Percentiles rank a stretch among this genome's conserved stretches.
phyloP scores from a whole-genome alignment of 1,140 invertebrate species.

The Leptinotarsa defecta region DNA sequence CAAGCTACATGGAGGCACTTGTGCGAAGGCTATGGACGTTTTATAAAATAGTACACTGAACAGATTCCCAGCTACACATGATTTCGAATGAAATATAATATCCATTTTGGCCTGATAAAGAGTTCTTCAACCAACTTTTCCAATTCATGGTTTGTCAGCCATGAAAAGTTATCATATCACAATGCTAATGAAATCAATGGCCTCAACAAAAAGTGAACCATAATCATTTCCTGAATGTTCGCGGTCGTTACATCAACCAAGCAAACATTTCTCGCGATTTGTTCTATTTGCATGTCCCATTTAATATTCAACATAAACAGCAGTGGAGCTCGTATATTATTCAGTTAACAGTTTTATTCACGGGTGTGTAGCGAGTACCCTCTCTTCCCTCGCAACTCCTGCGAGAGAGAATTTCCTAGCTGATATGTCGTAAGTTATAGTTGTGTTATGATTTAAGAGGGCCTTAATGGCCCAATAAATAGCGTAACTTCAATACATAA shows the following conservation, averaged over 20 bases:
- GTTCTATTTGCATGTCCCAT: conserved; percentile 40
- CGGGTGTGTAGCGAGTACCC: conserved; percentile 2
- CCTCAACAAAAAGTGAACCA: background rate
- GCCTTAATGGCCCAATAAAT: conserved; percentile 56
- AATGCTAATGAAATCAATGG: background rate
- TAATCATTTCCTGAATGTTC: conserved; percentile 9
- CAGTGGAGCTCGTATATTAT: conserved; percentile 39
- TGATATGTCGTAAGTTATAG: conserved; percentile 54
- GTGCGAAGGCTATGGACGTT: no score
- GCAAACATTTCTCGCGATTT: conserved; percentile 18
- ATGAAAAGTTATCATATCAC: no score
- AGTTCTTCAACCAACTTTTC: no score
- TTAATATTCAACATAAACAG: conserved; percentile 41
- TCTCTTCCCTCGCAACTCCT: conserved; percentile 27
- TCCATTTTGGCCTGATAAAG: no score
- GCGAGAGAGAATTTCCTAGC: conserved; percentile 33
- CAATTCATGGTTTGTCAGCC: no score
- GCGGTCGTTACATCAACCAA: conserved; percentile 10
- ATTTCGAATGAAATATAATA: no score
- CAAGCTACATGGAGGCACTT: no score
- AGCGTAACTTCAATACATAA: conserved; percentile 55
- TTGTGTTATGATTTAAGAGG: conserved; percentile 53
- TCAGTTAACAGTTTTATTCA: conserved; percentile 39
- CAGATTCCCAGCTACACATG: no score
- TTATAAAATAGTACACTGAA: no score